Evolutionary conservation across 2,797 vertebrate genomes (phyloP).

Genomic region (Coregonus ussuriensis): DNA sequence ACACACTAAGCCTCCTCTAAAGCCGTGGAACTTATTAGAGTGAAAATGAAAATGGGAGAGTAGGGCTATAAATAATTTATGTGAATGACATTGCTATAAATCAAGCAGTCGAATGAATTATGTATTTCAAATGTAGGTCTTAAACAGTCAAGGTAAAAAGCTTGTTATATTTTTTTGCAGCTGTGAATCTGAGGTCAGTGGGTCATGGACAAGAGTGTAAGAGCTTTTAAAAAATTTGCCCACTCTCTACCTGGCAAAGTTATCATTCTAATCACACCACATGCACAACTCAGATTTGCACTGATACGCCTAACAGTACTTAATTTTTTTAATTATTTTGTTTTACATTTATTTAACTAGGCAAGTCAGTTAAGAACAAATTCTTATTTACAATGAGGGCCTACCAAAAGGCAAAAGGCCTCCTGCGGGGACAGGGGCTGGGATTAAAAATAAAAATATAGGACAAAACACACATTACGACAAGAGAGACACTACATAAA

Average conservation of each 20-base stretch:
- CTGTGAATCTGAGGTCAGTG: slow-evolving; percentile 23
- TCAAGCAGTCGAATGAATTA: slow-evolving; percentile 54
- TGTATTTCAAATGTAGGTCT: slow-evolving; percentile 45
- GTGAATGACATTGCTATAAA: slow-evolving; percentile 51
- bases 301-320: background rate
- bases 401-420: too few relatives aligned
- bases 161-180: slow-evolving; percentile 36
- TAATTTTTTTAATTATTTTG: too few relatives aligned
- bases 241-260: background rate
- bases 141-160: slow-evolving; percentile 38
- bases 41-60: slow-evolving; percentile 41
- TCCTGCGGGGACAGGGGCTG: too few relatives aligned
- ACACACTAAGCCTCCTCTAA: slow-evolving; percentile 25
- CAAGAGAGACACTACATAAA: too few relatives aligned
- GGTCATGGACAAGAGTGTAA: background rate
- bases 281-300: background rate
- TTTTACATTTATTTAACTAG: too few relatives aligned
- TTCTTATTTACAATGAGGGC: too few relatives aligned
- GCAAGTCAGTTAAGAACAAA: too few relatives aligned
- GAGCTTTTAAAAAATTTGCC: background rate
- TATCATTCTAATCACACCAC: background rate
- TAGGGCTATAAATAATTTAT: slow-evolving; percentile 62
- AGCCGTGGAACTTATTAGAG: slow-evolving; percentile 34
- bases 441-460: too few relatives aligned
- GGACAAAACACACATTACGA: too few relatives aligned